Evolutionary conservation across 2,888 invertebrate genomes (phyloP), one percentile per base, ranked within the genome.

Genomic region (Gisinianus flammeolus): DNA sequence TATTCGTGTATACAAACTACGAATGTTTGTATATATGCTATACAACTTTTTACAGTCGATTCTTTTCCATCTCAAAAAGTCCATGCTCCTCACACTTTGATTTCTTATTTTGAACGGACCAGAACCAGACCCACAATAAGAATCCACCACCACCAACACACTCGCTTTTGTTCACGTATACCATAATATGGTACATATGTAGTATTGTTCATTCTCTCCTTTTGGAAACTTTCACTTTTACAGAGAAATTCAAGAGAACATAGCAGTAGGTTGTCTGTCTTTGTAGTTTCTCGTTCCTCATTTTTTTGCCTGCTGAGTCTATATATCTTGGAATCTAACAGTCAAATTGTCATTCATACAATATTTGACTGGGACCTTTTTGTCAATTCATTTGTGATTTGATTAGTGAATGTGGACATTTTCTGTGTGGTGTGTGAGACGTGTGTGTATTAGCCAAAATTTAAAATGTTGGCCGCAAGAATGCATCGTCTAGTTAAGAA

Each of bases 401-500:
- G 6, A 6, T 16, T 44, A 16, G 44, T 10, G 8, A 44, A 44
- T 10, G 44, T 44, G 6, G 44, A 44, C 44, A n/a, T 44, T 6
- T 44, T 16, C 44, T 10, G 44, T 6, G 16, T 16, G 16, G 58
- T 58, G 22, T 24, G 58, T n/a, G 8, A 58, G 24, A 58, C 8
- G 8, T 58, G 22, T n/a, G 58, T n/a, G 22, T 8, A 58, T 24
- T 24, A 22, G 19, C 8, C 22, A n/a, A 24, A 24, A 58, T n/a
- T 56, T 8, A 58, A 2, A 2, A 58, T 58, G 35, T 71, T 77
- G 24, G 58, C 64, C 3, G 70, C 71, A 26, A 62, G 71, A 22
- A 77, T 77, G 77, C 77, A 77, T 24, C 70, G 71, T 12, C 30
- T 77, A 66, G 77, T 77, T 24, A 77, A 71, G 24, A 70, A 70